These are phyloP conservation scores for Heterocephalus glaber DNA, from an alignment of 2,113 vertebrate species.

Conservation along the genomic window DNA sequence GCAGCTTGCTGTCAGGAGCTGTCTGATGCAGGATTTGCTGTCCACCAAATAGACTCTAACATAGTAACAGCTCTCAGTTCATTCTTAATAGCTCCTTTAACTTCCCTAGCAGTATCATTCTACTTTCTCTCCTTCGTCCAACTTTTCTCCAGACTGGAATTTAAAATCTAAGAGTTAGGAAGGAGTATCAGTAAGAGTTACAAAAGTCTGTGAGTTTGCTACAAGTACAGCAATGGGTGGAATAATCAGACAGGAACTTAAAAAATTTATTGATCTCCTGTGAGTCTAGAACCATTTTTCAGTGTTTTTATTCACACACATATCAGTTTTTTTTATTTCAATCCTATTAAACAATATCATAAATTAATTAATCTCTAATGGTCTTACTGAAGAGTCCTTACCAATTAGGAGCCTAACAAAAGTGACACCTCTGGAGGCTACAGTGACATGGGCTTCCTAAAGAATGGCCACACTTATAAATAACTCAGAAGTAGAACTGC, in stretches of 20 bases:
- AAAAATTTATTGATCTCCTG: background rate
- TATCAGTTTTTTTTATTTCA: background rate
- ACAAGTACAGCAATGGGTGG: background rate
- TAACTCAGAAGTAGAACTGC: background rate
- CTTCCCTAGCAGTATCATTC: background rate
- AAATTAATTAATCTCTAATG: background rate
- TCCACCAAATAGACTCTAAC: background rate
- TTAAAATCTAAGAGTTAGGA: background rate
- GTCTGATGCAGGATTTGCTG: background rate
- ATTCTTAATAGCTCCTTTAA: background rate
- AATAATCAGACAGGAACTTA: background rate
- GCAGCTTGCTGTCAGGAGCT: background rate
- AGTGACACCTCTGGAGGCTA: background rate
- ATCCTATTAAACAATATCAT: background rate
- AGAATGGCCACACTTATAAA: background rate
- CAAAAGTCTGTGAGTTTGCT: background rate
- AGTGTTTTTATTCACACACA: background rate
- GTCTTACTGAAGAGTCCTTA: background rate
- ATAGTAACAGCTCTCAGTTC: background rate
- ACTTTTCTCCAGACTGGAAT: background rate
- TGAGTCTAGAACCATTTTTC: background rate
- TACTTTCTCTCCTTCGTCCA: background rate
- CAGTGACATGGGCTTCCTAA: background rate
- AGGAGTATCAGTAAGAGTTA: too few relatives aligned
- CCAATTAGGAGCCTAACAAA: background rate